These are phyloP conservation scores for Tribolium castaneum DNA, from an alignment of 1,140 invertebrate species.

Conservation along the genomic window DNA sequence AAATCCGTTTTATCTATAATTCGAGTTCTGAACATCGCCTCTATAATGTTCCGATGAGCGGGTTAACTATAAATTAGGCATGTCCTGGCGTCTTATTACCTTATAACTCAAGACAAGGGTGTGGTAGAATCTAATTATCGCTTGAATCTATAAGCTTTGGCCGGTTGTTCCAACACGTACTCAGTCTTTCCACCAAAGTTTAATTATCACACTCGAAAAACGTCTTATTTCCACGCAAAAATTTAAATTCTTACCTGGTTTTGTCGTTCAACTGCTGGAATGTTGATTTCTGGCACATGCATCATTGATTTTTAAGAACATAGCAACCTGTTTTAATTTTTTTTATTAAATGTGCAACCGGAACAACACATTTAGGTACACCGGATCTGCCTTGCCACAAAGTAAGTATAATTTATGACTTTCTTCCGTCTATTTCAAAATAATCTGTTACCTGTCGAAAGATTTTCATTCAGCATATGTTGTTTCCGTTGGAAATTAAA, in stretches of 20 bases:
- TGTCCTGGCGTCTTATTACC: constrained; percentile 60
- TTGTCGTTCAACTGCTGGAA: background rate
- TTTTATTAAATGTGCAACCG: background rate
- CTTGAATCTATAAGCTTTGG: constrained; percentile 58
- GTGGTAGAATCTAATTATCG: constrained; percentile 61
- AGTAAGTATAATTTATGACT: background rate
- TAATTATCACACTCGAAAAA: constrained; percentile 31
- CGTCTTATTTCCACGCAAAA: background rate
- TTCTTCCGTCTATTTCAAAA: background rate
- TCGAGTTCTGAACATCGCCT: constrained; percentile 37
- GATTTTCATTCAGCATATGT: background rate
- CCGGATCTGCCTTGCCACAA: background rate
- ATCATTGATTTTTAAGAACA: constrained; percentile 21
- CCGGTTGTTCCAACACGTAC: constrained; percentile 42
- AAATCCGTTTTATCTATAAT: constrained; percentile 41
- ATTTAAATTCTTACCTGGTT: background rate
- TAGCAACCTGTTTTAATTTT: constrained; percentile 7
- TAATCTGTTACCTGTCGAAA: background rate
- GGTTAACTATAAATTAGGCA: constrained; percentile 60
- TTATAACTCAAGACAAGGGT: constrained; percentile 62
- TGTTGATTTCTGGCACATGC: constrained; percentile 16
- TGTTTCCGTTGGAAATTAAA: background rate
- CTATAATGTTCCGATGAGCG: constrained; percentile 54
- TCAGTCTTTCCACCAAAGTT: constrained; percentile 40
- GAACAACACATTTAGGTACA: constrained; percentile 1